phyloP scores from a whole-genome alignment of 2,797 vertebrate genomes.

The Falco cherrug region DNA sequence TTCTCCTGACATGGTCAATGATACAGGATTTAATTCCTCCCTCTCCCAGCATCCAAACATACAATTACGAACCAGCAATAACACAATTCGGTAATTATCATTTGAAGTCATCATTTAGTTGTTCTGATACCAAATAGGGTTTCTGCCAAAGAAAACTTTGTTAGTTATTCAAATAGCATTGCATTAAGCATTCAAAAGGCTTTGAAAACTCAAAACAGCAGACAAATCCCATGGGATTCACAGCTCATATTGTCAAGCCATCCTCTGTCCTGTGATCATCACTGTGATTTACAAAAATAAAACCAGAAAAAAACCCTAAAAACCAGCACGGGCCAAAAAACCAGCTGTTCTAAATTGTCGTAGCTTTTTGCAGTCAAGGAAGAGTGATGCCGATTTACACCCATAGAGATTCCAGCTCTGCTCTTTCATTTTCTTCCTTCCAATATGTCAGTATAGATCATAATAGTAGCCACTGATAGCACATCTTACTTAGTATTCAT shows the following conservation, averaged over 20 bases:
- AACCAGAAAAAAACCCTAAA: neutral
- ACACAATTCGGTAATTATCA: neutral
- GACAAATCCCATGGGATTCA: neutral
- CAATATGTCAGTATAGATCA: neutral
- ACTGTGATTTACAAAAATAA: slow-evolving; percentile 18
- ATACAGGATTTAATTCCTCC: neutral
- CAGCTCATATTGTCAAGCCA: neutral
- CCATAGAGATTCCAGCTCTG: neutral
- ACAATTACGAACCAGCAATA: neutral
- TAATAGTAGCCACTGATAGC: neutral
- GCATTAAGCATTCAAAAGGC: slow-evolving; percentile 5
- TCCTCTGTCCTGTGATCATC: neutral
- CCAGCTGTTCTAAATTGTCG: slow-evolving; percentile 25
- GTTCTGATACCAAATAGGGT: slow-evolving; percentile 18
- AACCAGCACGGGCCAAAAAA: neutral
- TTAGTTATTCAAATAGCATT: slow-evolving; percentile 20
- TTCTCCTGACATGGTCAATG: neutral
- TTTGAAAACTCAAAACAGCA: neutral
- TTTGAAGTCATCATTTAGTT: slow-evolving; percentile 11
- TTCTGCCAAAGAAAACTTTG: slow-evolving; percentile 14
- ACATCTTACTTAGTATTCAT: neutral
- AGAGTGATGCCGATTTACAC: neutral
- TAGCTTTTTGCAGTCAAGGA: neutral
- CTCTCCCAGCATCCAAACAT: neutral
- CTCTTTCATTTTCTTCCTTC: neutral